Base-by-base conservation (phyloP, 2,797 vertebrate genomes). In the Melanotaenia parkinsoni region DNA sequence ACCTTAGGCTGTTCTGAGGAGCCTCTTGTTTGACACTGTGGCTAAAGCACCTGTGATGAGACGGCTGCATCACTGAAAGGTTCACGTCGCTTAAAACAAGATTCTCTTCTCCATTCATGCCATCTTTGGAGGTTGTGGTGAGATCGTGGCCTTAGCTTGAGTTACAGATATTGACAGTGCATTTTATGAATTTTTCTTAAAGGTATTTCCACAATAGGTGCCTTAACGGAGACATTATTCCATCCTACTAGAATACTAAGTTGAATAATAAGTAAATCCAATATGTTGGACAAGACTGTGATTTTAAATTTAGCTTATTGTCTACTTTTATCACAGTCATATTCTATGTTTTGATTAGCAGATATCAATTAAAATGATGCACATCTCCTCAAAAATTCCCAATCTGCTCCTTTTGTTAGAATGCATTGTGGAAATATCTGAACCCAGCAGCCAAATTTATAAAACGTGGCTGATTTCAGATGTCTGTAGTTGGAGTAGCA, bases 191-290 rank as follows among this genome's bases (percentile, higher is more conserved):
- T 14, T 28, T 54, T 54, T 50, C 58, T 67, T 0, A 50, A 65
- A 72, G 62, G 67, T 73, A 84, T 77, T 82, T 81, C 79, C 77
- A 83, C 77, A 85, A 72, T 73, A 74, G 72, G 14, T 66, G 70
- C 67, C 57, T 67, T 26, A 35, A 43, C 3, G 9, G 22, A 58
- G 53, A 30, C 30, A 58, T 45, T 56, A 53, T 30, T 18, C n/a
- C 32, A 63, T 78, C 26, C 22, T 54, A 65, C 74, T 74, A 54
- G 77, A 83, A 88, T 30, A 30, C 30, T 30, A 14, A 38, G 9
- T 11, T 13, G 9, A 11, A 10, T 10, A 38, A 38, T 38, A 12
- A 38, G 37, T 38, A 38, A 38, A 38, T 33, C n/a, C 68, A 47
- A 1, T 58, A 5, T 56, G 50, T 33, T 71, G 63, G 35, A 70